Base-by-base conservation (phyloP, 92 coral and sea anemone genomes). In the Paragorgia papillata region DNA sequence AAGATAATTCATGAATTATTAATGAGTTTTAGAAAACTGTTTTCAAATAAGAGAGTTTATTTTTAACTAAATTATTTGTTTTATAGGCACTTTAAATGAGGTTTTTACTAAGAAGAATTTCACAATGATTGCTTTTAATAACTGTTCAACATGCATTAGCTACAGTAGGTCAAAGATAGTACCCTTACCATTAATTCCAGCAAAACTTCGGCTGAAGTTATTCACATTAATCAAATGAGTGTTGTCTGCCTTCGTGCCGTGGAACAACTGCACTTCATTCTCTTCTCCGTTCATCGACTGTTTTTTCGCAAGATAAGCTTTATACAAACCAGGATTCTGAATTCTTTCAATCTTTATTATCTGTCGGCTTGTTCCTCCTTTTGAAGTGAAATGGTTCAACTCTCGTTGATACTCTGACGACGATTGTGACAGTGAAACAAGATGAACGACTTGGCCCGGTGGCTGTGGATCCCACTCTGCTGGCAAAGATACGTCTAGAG, bases 111-210 rank as follows among this genome's bases (percentile, higher is more conserved):
- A n/a, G n/a, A n/a, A n/a, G n/a, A n/a, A n/a, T n/a, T n/a, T n/a
- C n/a, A n/a, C n/a, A n/a, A n/a, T n/a, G n/a, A n/a, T n/a, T n/a
- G n/a, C n/a, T n/a, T n/a, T n/a, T n/a, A n/a, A n/a, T n/a, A n/a
- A n/a, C n/a, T n/a, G n/a, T n/a, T n/a, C n/a, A n/a, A n/a, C n/a
- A n/a, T n/a, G n/a, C n/a, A n/a, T n/a, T n/a, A n/a, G n/a, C n/a
- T n/a, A n/a, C n/a, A n/a, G n/a, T n/a, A n/a, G n/a, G n/a, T n/a
- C n/a, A n/a, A n/a, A n/a, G n/a, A n/a, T n/a, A n/a, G n/a, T n/a
- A n/a, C n/a, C n/a, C 97, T 78, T 50, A 91, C 97, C 97, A 39
- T 89, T 76, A 0, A 71, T 85, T 29, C 97, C 97, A 35, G 90
- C 76, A 46, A 87, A 90, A 57, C 92, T 85, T 50, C 97, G 74